These are phyloP conservation scores for Malacosoma neustria DNA, from an alignment of 2,888 invertebrate genomes.

Conservation along the genomic window DNA sequence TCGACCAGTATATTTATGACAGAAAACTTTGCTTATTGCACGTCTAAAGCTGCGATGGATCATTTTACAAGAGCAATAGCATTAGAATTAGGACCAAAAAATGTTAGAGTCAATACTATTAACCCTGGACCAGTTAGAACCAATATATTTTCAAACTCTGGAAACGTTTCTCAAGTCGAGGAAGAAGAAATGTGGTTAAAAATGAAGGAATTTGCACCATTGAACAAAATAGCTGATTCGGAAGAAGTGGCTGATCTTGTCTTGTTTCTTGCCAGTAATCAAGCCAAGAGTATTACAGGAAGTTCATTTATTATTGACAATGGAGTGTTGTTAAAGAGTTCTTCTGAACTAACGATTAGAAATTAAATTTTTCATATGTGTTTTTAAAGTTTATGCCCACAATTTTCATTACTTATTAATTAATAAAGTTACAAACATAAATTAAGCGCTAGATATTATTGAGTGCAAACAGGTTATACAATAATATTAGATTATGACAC, in stretches of 20 bases:
- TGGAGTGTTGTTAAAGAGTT: slow-evolving; percentile 1
- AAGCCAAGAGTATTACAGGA: slow-evolving; percentile 12
- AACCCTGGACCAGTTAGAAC: slow-evolving; percentile 87
- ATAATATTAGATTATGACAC: too few species aligned
- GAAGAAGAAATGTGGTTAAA: slow-evolving; percentile 69
- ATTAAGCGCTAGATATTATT: too few species aligned
- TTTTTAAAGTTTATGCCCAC: too few species aligned
- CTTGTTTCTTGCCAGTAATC: slow-evolving; percentile 23
- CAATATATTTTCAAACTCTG: slow-evolving; percentile 15
- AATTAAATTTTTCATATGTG: too few species aligned
- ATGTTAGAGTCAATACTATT: slow-evolving; percentile 87
- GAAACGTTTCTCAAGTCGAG: slow-evolving; percentile 28
- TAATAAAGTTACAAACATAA: too few species aligned
- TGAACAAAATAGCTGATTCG: slow-evolving; percentile 81
- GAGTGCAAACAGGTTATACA: too few species aligned
- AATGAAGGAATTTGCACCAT: slow-evolving; percentile 84
- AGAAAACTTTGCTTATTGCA: slow-evolving; percentile 15
- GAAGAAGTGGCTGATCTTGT: slow-evolving; percentile 24
- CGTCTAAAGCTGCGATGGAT: slow-evolving; percentile 72
- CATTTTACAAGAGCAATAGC: slow-evolving; percentile 91
- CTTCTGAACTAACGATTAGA: too few species aligned
- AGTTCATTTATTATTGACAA: slow-evolving; percentile 4
- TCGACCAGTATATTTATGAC: slow-evolving; percentile 8
- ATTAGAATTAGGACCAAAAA: slow-evolving; percentile 81
- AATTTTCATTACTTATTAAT: too few species aligned